phyloP scores from a whole-genome alignment of 2,113 vertebrate species.

The Turnix velox region DNA sequence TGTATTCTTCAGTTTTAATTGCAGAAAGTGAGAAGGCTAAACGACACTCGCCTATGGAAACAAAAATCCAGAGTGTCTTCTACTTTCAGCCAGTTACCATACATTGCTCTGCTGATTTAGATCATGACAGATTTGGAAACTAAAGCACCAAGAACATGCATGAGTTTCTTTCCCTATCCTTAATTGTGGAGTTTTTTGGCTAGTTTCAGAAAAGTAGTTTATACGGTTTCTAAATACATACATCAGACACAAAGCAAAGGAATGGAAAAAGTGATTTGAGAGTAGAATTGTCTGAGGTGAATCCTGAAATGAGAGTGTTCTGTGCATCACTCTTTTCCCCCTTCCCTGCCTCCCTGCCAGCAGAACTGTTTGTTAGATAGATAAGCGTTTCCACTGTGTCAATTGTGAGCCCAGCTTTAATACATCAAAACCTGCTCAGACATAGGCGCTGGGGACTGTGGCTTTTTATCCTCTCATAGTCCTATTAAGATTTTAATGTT shows the following conservation, averaged over 20 bases:
- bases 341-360: background rate
- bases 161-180: background rate
- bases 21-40: background rate
- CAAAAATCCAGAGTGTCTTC: background rate
- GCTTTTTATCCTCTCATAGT: background rate
- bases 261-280: background rate
- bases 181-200: background rate
- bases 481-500: background rate
- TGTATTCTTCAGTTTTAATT: constrained; percentile 6
- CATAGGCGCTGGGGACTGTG: background rate
- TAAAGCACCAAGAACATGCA: background rate
- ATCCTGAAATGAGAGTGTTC: background rate
- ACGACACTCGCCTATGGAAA: constrained; percentile 1
- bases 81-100: background rate
- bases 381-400: background rate
- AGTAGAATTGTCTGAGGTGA: background rate
- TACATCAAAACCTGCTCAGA: background rate
- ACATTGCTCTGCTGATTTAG: background rate
- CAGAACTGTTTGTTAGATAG: background rate
- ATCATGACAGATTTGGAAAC: background rate
- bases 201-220: background rate
- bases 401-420: background rate
- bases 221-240: background rate
- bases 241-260: background rate
- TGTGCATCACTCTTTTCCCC: background rate